Conservation (phyloP, 2,797 vertebrate species). For the Dendrocincla tyrannina region DNA sequence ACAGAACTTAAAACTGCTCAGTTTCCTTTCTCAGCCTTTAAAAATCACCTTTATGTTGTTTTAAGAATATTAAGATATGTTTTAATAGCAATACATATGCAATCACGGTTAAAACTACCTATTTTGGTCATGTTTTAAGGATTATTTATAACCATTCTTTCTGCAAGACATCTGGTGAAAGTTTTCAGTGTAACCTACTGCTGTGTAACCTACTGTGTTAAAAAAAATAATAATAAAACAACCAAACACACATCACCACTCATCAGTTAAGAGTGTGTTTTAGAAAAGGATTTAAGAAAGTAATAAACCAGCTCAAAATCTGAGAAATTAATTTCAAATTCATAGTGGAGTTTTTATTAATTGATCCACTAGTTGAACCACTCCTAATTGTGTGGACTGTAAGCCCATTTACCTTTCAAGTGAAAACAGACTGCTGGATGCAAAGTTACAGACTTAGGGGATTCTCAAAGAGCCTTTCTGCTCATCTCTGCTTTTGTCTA, state of each 20-base stretch:
- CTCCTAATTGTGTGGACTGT: neutral
- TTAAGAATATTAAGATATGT: constrained; percentile 64
- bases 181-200: constrained; percentile 68
- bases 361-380: constrained; percentile 11
- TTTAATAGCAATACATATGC: constrained; percentile 66
- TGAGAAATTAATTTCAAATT: constrained; percentile 1
- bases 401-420: constrained; percentile 1
- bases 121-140: constrained; percentile 63
- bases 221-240: neutral
- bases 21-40: constrained; percentile 7
- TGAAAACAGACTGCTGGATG: constrained; percentile 7
- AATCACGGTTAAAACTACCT: constrained; percentile 62
- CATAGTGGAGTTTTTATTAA: constrained; percentile 24
- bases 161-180: constrained; percentile 71
- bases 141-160: constrained; percentile 72
- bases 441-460: neutral
- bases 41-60: constrained; percentile 53
- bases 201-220: too few relatives aligned
- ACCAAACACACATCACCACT: neutral
- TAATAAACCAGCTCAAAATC: constrained; percentile 38
- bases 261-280: constrained; percentile 50
- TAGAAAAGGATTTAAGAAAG: constrained; percentile 44
- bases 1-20: neutral
- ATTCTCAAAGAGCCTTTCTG: neutral
- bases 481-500: neutral